Base-by-base conservation (phyloP, 30 jellyfish, hydroid and myxozoan species). In the Cassiopea andromeda region DNA sequence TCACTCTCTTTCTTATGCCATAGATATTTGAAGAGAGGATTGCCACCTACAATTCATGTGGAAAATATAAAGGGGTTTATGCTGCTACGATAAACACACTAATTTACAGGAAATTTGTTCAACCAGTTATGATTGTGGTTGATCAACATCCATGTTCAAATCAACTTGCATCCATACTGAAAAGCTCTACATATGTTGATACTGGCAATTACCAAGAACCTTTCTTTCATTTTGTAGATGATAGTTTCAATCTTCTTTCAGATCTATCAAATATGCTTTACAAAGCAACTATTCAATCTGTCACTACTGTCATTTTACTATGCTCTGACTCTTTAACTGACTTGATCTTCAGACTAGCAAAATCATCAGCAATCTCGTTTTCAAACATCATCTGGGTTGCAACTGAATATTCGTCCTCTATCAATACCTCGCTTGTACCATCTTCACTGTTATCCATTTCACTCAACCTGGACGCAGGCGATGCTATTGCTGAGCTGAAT, bases 321-420 rank as follows among this genome's bases (percentile, higher is more conserved):
- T 77, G 50, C 48, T 77, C 86, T 47, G 73, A 77, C 49, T 60
- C 15, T 49, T 8, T 77, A 4, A 12, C 75, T 48, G 86, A 77
- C 6, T n/a, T 77, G 50, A 50, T 77, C 70, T 70, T 70, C 79
- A 6, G 79, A 19, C 47, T 48, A 38, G 86, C 86, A 1, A 9
- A 49, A 47, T 9, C 38, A 43, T 70, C 79, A 19, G 69, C 86
- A 1, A 48, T 46, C 15, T 48, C 48, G 14, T 43, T 2, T 49
- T 60, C 86, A 3, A 46, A 47, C n/a, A 44, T 77, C 1, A 14
- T 77, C 18, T 77, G 86, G 86, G 74, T 77, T 9, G 71, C 86
- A 1, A 1, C 48, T 45, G 79, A 70, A 54, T 70, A 7, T 70
- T 47, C 58, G 17, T 48, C 75, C 15, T 7, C 14, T 27, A 38